Evolutionary conservation across 2,888 invertebrate species (phyloP).

Genomic region (Leucophenga maculata): DNA sequence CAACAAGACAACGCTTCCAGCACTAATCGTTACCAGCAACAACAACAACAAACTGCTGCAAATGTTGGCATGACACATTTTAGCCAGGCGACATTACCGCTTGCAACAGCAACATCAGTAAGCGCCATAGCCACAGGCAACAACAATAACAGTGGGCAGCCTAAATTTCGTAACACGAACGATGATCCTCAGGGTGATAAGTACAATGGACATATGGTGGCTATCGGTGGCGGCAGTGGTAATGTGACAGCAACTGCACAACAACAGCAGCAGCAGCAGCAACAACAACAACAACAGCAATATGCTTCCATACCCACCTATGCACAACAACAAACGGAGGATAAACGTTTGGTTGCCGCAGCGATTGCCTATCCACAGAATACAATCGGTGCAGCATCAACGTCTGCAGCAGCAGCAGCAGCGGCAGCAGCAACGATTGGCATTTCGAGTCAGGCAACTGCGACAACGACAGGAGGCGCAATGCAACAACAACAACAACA

Average conservation of each 20-base stretch:
- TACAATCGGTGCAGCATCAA: conserved; percentile 46
- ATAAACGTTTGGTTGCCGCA: conserved; percentile 61
- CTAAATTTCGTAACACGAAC: conserved; percentile 75
- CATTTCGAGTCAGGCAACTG: conserved; percentile 6
- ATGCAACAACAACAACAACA: conserved; percentile 46
- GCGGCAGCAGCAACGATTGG: conserved; percentile 31
- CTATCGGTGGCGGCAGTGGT: conserved; percentile 43
- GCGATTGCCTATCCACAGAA: conserved; percentile 65
- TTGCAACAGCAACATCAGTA: conserved; percentile 48
- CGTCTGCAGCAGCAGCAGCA: conserved; percentile 51
- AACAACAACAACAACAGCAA: conserved; percentile 61
- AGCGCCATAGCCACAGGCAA: conserved; percentile 71
- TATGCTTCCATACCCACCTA: conserved; percentile 62
- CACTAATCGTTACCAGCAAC: conserved; percentile 66
- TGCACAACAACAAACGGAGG: conserved; percentile 57
- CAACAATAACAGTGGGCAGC: no score
- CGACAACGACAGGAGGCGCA: conserved; percentile 32
- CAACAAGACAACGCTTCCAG: conserved; percentile 51
- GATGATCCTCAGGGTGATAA: conserved; percentile 73
- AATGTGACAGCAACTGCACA: conserved; percentile 34
- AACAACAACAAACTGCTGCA: conserved; percentile 51
- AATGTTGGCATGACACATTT: conserved; percentile 73
- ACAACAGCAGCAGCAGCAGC: conserved; percentile 55
- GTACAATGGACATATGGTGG: conserved; percentile 73
- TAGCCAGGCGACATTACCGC: conserved; percentile 73